Base-by-base conservation (phyloP, 2,113 vertebrate species). In the Zosterops borbonicus region DNA sequence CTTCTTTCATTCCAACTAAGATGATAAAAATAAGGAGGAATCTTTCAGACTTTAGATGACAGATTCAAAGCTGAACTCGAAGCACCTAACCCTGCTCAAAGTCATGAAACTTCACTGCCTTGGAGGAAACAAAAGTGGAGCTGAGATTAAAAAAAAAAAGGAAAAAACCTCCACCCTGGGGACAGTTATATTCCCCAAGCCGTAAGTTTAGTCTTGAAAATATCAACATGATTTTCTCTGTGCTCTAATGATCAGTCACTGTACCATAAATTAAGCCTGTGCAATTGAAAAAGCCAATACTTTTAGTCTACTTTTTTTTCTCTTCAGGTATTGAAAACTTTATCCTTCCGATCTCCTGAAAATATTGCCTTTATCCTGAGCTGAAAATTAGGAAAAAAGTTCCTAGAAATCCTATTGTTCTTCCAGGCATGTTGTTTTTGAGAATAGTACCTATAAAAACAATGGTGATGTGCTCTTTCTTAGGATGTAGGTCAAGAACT, bases 1-100 rank as follows among this genome's bases (percentile, higher is more conserved):
- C 90, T 82, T 67, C 67, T 90, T 86, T 91, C 90, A 69, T 94
- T 95, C 92, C 96, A 96, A 41, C 53, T 71, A 62, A 52, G 56
- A 92, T 64, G 81, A 93, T 83, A 90, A 88, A 78, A 94, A 50
- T 52, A 83, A 84, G 76, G 65, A 95, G 63, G 39, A 89, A 44
- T 83, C 28, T 91, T 95, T 94, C 23, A 62, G 87, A 49, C 37
- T 0, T 1, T 59, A 55, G 44, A 56, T 67, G 63, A 79, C 20
- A 68, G 84, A 81, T 87, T 77, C 63, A 39, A 53, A 92, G 67
- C 15, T 80, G 75, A 84, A 89, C 46, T 52, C 3, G 11, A 42
- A 71, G 19, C 27, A 50, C 44, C 59, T 69, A 58, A 73, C 46
- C 41, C 46, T 14, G 7, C 21, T n/a, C 33, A 74, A 93, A 91